Percentiles rank a stretch among this genome's conserved stretches.
Evolutionary conservation across 2,888 invertebrate species (phyloP).

Genomic region (Ormyrus pomaceus): DNA sequence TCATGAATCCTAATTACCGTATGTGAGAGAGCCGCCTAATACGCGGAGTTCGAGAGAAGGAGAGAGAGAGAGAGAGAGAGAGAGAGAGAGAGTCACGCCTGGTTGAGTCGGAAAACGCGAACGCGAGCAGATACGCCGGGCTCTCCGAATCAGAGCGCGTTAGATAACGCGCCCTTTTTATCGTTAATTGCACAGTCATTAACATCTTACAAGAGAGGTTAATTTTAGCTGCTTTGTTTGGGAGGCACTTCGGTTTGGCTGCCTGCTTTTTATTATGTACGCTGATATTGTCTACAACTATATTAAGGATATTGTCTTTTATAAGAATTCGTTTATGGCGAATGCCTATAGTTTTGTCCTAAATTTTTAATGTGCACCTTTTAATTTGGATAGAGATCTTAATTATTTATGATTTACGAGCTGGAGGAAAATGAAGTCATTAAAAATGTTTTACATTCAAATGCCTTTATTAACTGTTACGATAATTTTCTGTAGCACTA

Average conservation of each 20-base stretch:
- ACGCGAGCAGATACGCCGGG: neutral
- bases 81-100: slow-evolving; percentile 16
- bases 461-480: neutral
- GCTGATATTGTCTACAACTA: no score
- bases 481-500: neutral
- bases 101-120: slow-evolving; percentile 22
- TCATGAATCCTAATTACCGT: slow-evolving; percentile 69
- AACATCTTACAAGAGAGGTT: slow-evolving; percentile 15
- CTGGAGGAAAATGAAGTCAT: slow-evolving; percentile 18
- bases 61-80: slow-evolving; percentile 5
- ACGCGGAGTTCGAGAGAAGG: neutral
- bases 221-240: no score
- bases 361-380: no score
- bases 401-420: slow-evolving; percentile 5
- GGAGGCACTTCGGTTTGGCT: no score
- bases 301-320: no score
- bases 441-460: slow-evolving; percentile 11
- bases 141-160: slow-evolving; percentile 51
- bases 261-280: no score
- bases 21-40: neutral
- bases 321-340: no score
- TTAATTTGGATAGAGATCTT: slow-evolving; percentile 22
- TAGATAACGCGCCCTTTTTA: slow-evolving; percentile 32
- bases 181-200: slow-evolving; percentile 40
- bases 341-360: no score